A percentile compares a stretch with the other conserved stretches of the same genome.
Conservation (phyloP, 2,797 vertebrate species). For the Macrochelys suwanniensis region DNA sequence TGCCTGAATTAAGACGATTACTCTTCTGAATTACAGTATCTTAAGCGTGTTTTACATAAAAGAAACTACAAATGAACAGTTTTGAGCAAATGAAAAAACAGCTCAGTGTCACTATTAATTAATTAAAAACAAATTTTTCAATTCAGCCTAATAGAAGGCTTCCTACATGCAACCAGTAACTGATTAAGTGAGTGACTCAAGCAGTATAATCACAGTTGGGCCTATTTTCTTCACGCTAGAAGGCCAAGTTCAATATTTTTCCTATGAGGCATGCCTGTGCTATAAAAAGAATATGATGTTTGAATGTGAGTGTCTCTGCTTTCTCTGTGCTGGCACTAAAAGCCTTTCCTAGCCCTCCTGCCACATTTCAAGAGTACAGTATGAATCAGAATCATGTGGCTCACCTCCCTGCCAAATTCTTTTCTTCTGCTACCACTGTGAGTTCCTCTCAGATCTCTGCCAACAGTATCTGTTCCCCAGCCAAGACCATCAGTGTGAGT, state of each 20-base stretch:
- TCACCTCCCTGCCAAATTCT: constrained; percentile 86
- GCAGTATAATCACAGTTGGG: constrained; percentile 81
- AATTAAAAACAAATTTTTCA: constrained; percentile 78
- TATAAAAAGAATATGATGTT: constrained; percentile 92
- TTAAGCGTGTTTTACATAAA: constrained; percentile 29
- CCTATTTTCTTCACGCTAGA: constrained; percentile 78
- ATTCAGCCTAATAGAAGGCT: constrained; percentile 83
- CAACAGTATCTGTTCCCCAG: constrained; percentile 81
- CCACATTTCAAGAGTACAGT: constrained; percentile 84
- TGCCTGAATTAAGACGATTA: neutral
- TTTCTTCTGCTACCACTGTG: constrained; percentile 82
- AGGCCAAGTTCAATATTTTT: constrained; percentile 91
- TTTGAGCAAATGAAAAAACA: constrained; percentile 71
- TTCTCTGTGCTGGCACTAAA: constrained; percentile 79
- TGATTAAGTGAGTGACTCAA: constrained; percentile 87
- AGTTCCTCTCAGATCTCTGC: constrained; percentile 83
- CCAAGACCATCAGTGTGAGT: constrained; percentile 81
- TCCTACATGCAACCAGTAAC: constrained; percentile 80
- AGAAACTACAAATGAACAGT: constrained; percentile 42
- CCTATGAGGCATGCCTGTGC: constrained; percentile 85
- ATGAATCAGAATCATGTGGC: constrained; percentile 88
- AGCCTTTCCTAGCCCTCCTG: constrained; percentile 83
- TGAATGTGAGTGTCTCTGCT: constrained; percentile 86
- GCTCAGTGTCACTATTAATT: constrained; percentile 75
- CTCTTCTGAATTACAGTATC: neutral